phyloP scores from a whole-genome alignment of 2,797 vertebrate genomes.

The Paguma larvata region DNA sequence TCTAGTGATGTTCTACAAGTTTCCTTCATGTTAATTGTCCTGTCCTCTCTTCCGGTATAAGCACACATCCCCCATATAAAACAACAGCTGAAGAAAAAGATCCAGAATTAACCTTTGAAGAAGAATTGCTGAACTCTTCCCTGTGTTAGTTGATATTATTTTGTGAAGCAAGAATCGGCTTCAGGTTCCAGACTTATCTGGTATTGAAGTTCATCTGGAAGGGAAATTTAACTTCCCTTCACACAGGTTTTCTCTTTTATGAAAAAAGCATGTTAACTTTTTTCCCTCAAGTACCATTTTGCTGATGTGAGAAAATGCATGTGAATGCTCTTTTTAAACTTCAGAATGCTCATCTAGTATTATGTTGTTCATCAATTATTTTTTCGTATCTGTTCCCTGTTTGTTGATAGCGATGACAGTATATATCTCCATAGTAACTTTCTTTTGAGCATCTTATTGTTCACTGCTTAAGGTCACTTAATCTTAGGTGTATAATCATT shows the following conservation, averaged over 20 bases:
- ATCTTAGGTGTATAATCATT: conserved; percentile 66
- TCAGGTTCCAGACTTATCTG: not conserved
- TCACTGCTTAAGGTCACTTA: conserved; percentile 31
- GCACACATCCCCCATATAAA: not conserved
- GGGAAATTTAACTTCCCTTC: not conserved
- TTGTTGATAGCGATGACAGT: not conserved
- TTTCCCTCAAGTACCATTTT: not conserved
- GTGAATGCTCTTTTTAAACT: not conserved
- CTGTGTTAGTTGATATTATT: not conserved
- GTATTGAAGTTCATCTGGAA: no score
- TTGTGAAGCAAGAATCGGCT: not conserved
- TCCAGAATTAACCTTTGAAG: not conserved
- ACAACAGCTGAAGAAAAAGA: not conserved
- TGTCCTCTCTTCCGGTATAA: not conserved
- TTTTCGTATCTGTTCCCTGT: not conserved
- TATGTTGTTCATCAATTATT: not conserved
- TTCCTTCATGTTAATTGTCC: not conserved
- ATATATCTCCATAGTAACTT: not conserved
- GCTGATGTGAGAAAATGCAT: not conserved
- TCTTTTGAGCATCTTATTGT: not conserved
- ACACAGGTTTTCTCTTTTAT: not conserved
- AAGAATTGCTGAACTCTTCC: not conserved
- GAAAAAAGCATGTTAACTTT: not conserved
- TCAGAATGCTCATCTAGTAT: not conserved
- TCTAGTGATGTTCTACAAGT: not conserved